Base-by-base conservation (phyloP, 2,797 vertebrate species). In the Prunella strophiata region DNA sequence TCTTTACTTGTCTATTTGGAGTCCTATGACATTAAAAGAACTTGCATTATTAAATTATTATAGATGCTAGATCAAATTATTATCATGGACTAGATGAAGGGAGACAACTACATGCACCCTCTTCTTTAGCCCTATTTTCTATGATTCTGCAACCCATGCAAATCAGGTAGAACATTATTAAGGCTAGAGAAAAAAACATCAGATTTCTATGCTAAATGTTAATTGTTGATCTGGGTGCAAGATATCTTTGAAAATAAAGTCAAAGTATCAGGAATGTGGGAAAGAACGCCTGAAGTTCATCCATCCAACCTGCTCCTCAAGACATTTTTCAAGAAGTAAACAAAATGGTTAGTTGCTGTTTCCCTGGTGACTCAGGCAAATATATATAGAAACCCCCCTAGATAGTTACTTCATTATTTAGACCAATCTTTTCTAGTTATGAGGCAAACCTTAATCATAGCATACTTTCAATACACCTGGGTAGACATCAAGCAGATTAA, bases 141-240 rank as follows among this genome's bases (percentile, higher is more conserved):
- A 11, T 30, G 15, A 61, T 73, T 61, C 55, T 18, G 66, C 22
- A 91, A 90, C 32, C 43, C 16, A 23, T 84, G 18, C 38, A 90
- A 86, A 86, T 82, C 55, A 89, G 71, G 58, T 66, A 88, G 84
- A 87, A 68, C 48, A 45, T 36, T 20, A 62, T 62, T 62, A 91
- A 84, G 40, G 32, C 18, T 48, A 65, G 21, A 21, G 54, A 84
- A 86, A 88, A 74, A 88, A 66, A 66, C 17, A 11, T 11, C 58
- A 92, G 9, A 2, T 72, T 93, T 68, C 27, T 72, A 36, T 7
- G 22, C 8, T 47, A 34, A 52, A 34, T 36, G 18, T 61, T 54
- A 55, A 12, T 42, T 68, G 34, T 47, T 93, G 76, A 57, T 80
- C 27, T 51, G 72, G 25, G 7, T 66, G 43, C 27, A 86, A 58